phyloP scores from a whole-genome alignment of 2,797 vertebrate species.

The Pangasius larnaudii region DNA sequence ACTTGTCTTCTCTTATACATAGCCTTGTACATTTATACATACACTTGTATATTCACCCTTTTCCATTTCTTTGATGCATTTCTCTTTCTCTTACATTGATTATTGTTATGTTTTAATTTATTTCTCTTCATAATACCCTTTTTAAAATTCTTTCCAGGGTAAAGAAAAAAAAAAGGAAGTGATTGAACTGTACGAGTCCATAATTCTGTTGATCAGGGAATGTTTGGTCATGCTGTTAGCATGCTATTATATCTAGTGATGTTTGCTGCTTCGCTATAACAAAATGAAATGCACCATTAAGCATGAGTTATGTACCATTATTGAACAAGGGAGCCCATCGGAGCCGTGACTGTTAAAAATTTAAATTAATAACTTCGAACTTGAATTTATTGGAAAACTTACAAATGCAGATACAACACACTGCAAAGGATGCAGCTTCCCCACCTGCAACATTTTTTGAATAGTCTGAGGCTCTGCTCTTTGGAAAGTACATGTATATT shows the following conservation, averaged over 20 bases:
- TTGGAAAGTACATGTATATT: not conserved
- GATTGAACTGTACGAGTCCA: not conserved
- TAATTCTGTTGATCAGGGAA: constrained; percentile 16
- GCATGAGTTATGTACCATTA: constrained; percentile 23
- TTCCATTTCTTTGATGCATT: not conserved
- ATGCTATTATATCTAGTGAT: constrained; percentile 18
- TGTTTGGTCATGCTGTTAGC: constrained; percentile 27
- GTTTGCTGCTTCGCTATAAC: constrained; percentile 19
- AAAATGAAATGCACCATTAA: constrained; percentile 26
- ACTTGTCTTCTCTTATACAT: not conserved
- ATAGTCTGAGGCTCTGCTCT: not conserved
- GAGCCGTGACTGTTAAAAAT: not conserved
- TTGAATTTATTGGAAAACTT: not conserved
- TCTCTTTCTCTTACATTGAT: not conserved
- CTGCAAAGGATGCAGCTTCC: not conserved
- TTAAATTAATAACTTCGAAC: not conserved
- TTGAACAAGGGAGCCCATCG: not conserved
- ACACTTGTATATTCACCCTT: not conserved
- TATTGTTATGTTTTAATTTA: not conserved
- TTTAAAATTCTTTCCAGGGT: constrained; percentile 15
- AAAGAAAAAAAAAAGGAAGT: not conserved
- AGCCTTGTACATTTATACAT: not conserved
- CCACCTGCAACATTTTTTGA: not conserved
- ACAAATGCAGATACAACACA: not conserved
- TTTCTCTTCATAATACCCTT: not conserved